phyloP scores from a whole-genome alignment of 2,113 vertebrate species.

The Gracilinanus agilis region DNA sequence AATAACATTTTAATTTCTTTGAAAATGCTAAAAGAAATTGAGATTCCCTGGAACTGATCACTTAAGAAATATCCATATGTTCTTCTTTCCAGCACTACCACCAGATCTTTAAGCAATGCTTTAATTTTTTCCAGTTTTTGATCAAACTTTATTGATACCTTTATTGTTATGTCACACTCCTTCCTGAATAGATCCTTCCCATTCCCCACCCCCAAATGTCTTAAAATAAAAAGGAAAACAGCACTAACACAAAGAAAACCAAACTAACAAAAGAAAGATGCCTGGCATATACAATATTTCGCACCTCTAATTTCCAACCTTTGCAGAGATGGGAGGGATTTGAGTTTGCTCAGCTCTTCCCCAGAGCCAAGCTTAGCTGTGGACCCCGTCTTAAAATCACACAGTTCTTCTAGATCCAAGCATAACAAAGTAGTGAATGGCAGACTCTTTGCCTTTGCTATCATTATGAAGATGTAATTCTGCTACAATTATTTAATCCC shows the following conservation, averaged over 20 bases:
- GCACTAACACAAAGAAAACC: background rate
- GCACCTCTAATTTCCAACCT: background rate
- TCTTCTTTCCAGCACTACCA: background rate
- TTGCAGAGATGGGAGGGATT: background rate
- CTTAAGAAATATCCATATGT: background rate
- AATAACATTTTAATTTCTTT: constrained; percentile 3
- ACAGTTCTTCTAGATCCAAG: constrained; percentile 20
- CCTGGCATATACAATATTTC: background rate
- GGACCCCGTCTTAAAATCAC: background rate
- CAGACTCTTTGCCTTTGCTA: constrained; percentile 22
- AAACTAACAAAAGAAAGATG: background rate
- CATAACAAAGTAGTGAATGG: constrained; percentile 19
- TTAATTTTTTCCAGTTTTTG: background rate
- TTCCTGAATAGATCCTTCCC: background rate
- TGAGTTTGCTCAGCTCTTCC: background rate
- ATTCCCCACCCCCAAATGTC: background rate
- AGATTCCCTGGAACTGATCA: background rate
- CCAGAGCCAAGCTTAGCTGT: background rate
- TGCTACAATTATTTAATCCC: constrained; percentile 75
- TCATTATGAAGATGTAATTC: constrained; percentile 67
- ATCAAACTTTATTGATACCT: background rate
- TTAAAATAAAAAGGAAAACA: background rate
- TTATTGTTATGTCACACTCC: background rate
- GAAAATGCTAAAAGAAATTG: constrained; percentile 24
- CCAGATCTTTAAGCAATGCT: background rate